Conservation (phyloP, 2,113 vertebrate species). For the Osmerus eperlanus region DNA sequence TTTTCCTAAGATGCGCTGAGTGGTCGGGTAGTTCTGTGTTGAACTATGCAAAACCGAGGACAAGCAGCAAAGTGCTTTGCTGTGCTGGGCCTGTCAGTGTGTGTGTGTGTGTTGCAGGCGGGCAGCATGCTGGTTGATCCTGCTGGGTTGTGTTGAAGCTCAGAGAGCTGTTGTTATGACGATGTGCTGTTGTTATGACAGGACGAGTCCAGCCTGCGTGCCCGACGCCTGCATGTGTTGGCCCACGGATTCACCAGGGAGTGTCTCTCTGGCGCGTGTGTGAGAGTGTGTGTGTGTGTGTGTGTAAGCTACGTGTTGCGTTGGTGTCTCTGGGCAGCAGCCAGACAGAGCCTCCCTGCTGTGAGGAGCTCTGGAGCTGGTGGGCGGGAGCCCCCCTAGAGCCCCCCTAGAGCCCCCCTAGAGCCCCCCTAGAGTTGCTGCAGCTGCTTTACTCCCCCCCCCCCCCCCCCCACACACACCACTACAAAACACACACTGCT, state of each 20-base stretch:
- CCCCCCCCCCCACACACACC: slow-evolving; percentile 18
- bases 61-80: no score
- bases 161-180: slow-evolving; percentile 53
- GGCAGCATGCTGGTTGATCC: slow-evolving; percentile 33
- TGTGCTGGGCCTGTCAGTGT: no score
- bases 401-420: slow-evolving; percentile 47
- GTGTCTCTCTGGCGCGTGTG: background rate
- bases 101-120: slow-evolving; percentile 1
- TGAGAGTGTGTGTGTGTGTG: slow-evolving; percentile 10
- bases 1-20: no score
- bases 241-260: no score
- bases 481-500: background rate
- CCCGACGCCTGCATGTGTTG: slow-evolving; percentile 16
- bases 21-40: no score
- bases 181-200: background rate
- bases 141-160: slow-evolving; percentile 34
- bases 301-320: slow-evolving; percentile 18
- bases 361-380: slow-evolving; percentile 46
- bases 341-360: slow-evolving; percentile 44
- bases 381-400: slow-evolving; percentile 61
- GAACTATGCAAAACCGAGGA: no score
- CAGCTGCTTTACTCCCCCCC: slow-evolving; percentile 53
- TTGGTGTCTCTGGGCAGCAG: slow-evolving; percentile 40
- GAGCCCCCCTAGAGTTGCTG: slow-evolving; percentile 12
- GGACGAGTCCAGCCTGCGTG: slow-evolving; percentile 31